phyloP scores from a whole-genome alignment of 2,888 invertebrate genomes.

The Dioctria linearis region DNA sequence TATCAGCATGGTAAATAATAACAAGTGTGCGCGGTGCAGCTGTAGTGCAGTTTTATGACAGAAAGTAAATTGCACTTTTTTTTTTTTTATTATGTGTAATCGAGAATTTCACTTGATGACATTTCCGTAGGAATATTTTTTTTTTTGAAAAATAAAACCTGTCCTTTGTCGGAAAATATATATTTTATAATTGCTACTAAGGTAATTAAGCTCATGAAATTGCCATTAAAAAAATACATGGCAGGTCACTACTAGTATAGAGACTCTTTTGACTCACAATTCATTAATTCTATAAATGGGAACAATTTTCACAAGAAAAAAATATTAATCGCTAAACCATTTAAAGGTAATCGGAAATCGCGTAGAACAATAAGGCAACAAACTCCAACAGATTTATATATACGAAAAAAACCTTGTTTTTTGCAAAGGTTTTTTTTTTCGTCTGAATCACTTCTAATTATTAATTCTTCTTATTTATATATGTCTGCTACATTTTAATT shows the following conservation, averaged over 20 bases:
- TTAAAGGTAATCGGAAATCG: too few species aligned
- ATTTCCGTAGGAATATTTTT: neutral
- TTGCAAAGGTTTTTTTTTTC: too few species aligned
- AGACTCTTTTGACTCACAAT: conserved; percentile 16
- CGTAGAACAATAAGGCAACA: too few species aligned
- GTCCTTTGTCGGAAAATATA: conserved; percentile 6
- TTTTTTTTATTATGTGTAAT: neutral
- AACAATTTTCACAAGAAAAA: conserved; percentile 14
- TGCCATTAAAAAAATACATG: neutral
- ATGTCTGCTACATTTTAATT: too few species aligned
- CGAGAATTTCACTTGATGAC: conserved; percentile 9
- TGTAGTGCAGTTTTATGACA: conserved; percentile 1
- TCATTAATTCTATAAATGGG: conserved; percentile 19
- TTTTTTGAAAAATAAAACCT: neutral
- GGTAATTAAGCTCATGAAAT: neutral
- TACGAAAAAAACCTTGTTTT: too few species aligned
- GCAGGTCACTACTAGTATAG: too few species aligned
- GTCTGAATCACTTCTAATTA: too few species aligned
- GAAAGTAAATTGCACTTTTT: neutral
- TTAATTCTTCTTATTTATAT: too few species aligned
- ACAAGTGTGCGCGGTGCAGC: neutral
- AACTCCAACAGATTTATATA: too few species aligned
- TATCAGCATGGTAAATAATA: neutral
- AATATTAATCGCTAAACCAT: neutral
- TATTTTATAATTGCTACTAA: neutral